Evolutionary conservation across 2,888 invertebrate genomes (phyloP), one percentile per base, ranked within the genome.

Genomic region (Achlya flavicornis): DNA sequence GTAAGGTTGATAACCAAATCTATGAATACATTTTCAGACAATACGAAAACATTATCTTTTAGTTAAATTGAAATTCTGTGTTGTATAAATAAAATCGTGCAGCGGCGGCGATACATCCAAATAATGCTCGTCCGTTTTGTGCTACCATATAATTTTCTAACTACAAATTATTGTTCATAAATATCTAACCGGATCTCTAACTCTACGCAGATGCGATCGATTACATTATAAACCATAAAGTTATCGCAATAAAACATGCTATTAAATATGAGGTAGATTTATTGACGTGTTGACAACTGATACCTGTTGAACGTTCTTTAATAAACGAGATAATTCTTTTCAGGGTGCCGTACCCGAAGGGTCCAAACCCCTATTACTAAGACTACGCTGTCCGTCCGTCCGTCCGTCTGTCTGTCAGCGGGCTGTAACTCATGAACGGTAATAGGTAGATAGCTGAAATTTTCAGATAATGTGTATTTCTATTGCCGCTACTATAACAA

Each of bases 111-210:
- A 8, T 53, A 53, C 7, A 48, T 48, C 48, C 4, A 53, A 19
- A n/a, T 19, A 19, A 10, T 53, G 5, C 19, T 16, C 3, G 16
- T 46, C 5, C 4, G 16, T 19, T 19, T 19, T 53, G 53, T 53
- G 53, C 53, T 10, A 53, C 53, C 53, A 53, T 53, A 53, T 53
- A 53, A 53, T 53, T 53, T 53, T 10, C 53, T 53, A 53, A 53
- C 53, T 53, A 53, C 7, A 53, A 19, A 53, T 53, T 53, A 53
- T 53, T 53, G 53, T 16, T 53, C 10, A 53, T 19, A n/a, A n/a
- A n/a, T n/a, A 53, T 53, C 16, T 7, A 53, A 53, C 53, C 53
- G 53, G 53, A 53, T 53, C 53, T 53, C 10, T 53, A 53, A 19
- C 19, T 53, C 19, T 19, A 19, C 19, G 53, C 53, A 19, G 53